Percentiles rank a stretch among this genome's conserved stretches.
Evolutionary conservation across 2,888 invertebrate species (phyloP).

Genomic region (Chaitophorus viminalis): DNA sequence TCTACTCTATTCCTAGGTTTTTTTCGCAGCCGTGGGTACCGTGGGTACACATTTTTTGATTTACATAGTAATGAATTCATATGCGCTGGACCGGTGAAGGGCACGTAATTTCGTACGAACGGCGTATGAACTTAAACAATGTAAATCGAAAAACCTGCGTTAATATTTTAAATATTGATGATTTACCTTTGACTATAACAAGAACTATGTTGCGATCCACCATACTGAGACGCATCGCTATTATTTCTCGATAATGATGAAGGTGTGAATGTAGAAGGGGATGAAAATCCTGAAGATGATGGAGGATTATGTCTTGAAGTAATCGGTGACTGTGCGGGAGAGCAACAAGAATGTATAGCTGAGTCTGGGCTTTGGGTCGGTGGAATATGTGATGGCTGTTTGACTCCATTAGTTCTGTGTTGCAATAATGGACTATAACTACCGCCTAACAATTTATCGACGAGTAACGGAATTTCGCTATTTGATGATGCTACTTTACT

Average conservation of each 20-base stretch:
- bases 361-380: constrained; percentile 89
- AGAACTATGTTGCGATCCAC: constrained; percentile 74
- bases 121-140: too few species aligned
- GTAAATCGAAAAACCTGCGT: too few species aligned
- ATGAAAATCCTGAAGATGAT: constrained; percentile 69
- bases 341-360: constrained; percentile 88
- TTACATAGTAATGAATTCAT: too few species aligned
- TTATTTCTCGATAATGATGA: constrained; percentile 84
- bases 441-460: constrained; percentile 73
- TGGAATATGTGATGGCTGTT: constrained; percentile 69
- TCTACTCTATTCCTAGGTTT: too few species aligned
- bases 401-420: constrained; percentile 41
- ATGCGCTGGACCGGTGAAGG: too few species aligned
- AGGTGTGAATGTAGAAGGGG: constrained; percentile 81
- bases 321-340: constrained; percentile 86
- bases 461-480: constrained; percentile 70
- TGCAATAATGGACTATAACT: constrained; percentile 55
- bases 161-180: too few species aligned
- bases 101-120: too few species aligned
- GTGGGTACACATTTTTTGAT: too few species aligned
- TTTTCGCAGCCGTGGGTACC: too few species aligned
- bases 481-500: constrained; percentile 64
- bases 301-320: constrained; percentile 81
- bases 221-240: constrained; percentile 89
- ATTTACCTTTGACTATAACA: constrained; percentile 66